These are phyloP conservation scores for Drosophila mayaguana DNA, from an alignment of 2,888 invertebrate genomes.

Conservation along the genomic window DNA sequence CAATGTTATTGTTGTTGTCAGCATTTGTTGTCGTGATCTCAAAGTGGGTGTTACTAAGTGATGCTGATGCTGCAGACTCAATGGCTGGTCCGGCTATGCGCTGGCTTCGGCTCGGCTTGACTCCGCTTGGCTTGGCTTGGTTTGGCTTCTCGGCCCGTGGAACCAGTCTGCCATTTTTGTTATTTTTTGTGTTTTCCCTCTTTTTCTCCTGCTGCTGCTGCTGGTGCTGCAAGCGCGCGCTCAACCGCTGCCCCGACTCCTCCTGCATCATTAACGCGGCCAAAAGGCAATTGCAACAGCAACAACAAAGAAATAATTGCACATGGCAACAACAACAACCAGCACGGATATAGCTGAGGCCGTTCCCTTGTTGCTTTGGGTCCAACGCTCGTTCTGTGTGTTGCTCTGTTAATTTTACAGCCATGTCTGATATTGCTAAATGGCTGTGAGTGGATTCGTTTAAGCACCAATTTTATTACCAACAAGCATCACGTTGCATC, in stretches of 20 bases:
- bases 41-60: conserved; percentile 79
- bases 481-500: conserved; percentile 81
- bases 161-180: conserved; percentile 76
- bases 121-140: neutral
- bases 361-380: conserved; percentile 44
- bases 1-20: conserved; percentile 25
- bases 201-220: neutral
- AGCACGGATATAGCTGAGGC: conserved; percentile 56
- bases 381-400: conserved; percentile 64
- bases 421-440: conserved; percentile 83
- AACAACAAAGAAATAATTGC: conserved; percentile 61
- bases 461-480: conserved; percentile 84
- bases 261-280: conserved; percentile 75
- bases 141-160: conserved; percentile 4
- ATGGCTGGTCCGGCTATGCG: conserved; percentile 62
- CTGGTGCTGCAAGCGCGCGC: conserved; percentile 47
- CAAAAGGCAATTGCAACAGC: conserved; percentile 55
- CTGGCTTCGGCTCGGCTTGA: neutral
- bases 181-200: neutral
- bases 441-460: conserved; percentile 84
- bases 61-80: conserved; percentile 72
- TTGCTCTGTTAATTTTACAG: conserved; percentile 81
- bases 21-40: conserved; percentile 60
- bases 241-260: conserved; percentile 44
- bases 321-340: conserved; percentile 40